These are phyloP conservation scores for Theonella swinhoei DNA, from an alignment of 37 sponge, comb jelly and placozoan species.

Conservation along the genomic window DNA sequence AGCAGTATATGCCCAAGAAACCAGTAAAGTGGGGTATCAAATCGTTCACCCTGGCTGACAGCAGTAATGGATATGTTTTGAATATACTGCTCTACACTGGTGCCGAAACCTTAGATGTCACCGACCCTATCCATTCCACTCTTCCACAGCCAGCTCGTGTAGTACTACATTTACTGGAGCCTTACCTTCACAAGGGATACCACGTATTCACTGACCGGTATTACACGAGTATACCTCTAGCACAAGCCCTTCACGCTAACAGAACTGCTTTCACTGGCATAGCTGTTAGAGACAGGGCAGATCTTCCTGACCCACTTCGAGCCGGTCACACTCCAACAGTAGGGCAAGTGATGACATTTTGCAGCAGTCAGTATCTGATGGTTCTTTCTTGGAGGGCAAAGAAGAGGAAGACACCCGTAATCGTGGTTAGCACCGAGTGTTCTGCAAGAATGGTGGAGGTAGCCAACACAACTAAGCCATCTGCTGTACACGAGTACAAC, in stretches of 20 bases:
- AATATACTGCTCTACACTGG: conserved; percentile 8
- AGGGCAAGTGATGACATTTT: background rate
- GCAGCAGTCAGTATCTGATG: background rate
- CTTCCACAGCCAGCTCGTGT: background rate
- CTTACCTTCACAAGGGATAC: background rate
- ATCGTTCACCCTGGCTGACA: conserved; percentile 7
- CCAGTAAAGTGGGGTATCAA: conserved; percentile 27
- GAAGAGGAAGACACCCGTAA: background rate
- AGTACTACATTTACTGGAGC: background rate
- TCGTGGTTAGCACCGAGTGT: background rate
- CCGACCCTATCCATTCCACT: background rate
- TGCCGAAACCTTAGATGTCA: background rate
- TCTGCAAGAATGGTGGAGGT: background rate
- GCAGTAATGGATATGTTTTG: background rate
- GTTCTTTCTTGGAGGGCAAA: background rate
- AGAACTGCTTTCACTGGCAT: background rate
- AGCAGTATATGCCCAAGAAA: no score
- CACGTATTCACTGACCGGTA: background rate
- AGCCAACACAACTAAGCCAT: background rate
- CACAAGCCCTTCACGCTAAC: no score
- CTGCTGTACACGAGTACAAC: background rate
- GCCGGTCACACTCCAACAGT: background rate
- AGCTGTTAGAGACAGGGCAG: background rate
- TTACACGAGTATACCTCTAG: background rate
- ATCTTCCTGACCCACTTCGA: background rate